Evolutionary conservation across 2,888 invertebrate species (phyloP), one percentile per base, ranked within the genome.

Genomic region (Flexamia atlantica): DNA sequence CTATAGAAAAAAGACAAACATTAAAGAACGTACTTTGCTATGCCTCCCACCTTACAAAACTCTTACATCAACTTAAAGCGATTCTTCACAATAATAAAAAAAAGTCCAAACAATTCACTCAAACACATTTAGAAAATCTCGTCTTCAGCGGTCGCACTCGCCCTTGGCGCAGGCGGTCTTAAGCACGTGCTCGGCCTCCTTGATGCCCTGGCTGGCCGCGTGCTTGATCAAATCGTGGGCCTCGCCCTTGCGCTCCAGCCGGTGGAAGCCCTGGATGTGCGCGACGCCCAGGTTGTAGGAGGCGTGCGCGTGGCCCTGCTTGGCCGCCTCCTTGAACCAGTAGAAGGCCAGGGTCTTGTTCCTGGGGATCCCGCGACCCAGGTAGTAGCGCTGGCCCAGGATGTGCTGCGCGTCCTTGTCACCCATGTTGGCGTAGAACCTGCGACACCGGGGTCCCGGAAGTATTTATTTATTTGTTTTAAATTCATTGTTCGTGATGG

Each of bases 261-360:
- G 79, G 57, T 79, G 53, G 57, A 79, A 79, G 32, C 79, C 76
- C 25, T 83, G 74, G 32, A 83, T 40, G 28, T 83, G 82, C 50
- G 57, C 82, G 1, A 83, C 28, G 3, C 70, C 82, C 12, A 83
- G 82, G 82, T 83, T 83, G 60, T 74, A 83, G 42, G 57, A 57
- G n/a, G 82, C 82, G 57, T 83, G 74, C 10, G 25, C 74, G 40
- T 83, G 82, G 20, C 82, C 82, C 70, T 83, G 82, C 25, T 74
- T 40, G 2, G 82, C 82, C 10, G 82, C 82, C 42, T 36, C 36
- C 53, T 60, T 53, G 82, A 83, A 83, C 74, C 53, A 83, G 23
- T 83, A 57, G 53, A 83, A 83, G 10, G 82, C 82, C 74, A 57
- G 20, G 0, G 53, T 74, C 74, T 57, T 74, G 82, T 83, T 74